Base-by-base conservation (phyloP, 2,113 vertebrate species). In the Collichthys lucidus region DNA sequence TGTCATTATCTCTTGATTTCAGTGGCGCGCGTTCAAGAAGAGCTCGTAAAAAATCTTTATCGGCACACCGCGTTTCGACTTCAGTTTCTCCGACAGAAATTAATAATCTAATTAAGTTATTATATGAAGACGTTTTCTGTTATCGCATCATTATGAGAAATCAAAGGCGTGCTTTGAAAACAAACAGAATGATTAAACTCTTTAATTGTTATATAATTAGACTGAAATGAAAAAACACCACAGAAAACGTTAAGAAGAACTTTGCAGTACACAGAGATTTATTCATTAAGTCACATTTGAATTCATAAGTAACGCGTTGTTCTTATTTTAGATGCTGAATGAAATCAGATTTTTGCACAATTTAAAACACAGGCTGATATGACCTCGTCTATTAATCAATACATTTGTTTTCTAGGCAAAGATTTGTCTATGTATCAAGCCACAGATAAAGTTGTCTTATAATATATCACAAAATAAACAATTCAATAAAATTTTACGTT, bases 21-120 rank as follows among this genome's bases (percentile, higher is more conserved):
- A 56, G 6, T 40, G 17, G 57, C 70, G 31, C 10, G 29, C 14
- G 5, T 22, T 46, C 26, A 70, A 10, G 5, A 14, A 53, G 14
- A 42, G 46, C 22, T 59, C 46, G 7, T 35, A 65, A 57, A 50
- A 5, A 49, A 12, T 66, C 47, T 19, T 56, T 62, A 81, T 79
- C 26, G 9, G 4, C 3, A 16, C 24, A 31, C 8, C 24, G 46
- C 29, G 26, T 49, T 76, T 57, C 11, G 42, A 52, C 76, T 67
- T 24, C 68, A 70, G 22, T 17, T 60, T 53, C 31, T 29, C 5
- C 20, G 22, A 6, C 11, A 40, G 20, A 72, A 53, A 15, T 59
- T 12, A 22, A 2, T 14, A 19, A 29, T 47, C 42, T 47, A 47
- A 31, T 47, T 47, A 29, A 10, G 17, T 10, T 15, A 47, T 19